Base-by-base conservation (phyloP, 1,140 invertebrate species). In the Pantala flavescens region DNA sequence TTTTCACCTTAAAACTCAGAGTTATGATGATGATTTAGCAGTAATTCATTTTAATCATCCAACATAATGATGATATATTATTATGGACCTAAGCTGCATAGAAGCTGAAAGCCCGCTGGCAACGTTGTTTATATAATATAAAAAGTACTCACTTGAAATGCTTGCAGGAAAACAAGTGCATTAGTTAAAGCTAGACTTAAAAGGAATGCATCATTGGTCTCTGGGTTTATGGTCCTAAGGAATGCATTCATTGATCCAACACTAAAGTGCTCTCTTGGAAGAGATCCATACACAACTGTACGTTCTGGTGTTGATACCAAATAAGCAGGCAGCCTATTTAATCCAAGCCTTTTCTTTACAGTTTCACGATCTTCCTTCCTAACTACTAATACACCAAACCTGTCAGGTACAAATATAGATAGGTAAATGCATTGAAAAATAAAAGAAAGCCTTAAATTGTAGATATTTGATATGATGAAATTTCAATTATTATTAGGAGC, bases 181-280 rank as follows among this genome's bases (percentile, higher is more conserved):
- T 86, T 86, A 49, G 83, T 81, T 19, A 85, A 73, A 23, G 83
- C 74, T 42, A 86, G 79, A 78, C 81, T 84, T 24, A 81, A 78
- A 3, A 86, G 78, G 78, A 87, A 86, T 11, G 86, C 77, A 79
- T 87, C 86, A 81, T 86, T 87, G 28, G 84, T 80, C 79, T 85
- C 85, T 10, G 86, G 86, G 77, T 84, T 81, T 12, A 86, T 77
- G 49, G 80, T 80, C 76, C 81, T 81, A 21, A 87, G 78, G 77
- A 84, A 84, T 23, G 80, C 77, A 78, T 84, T 84, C 82, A 86
- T 83, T 1, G 81, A 79, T 71, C 77, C 76, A 77, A 82, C 85
- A 73, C 82, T 84, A 63, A 83, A 80, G 75, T 81, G 80, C 79
- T 86, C 85, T 16, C 81, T 81, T 73, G 74, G 75, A 14, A 78